phyloP scores from a whole-genome alignment of 37 sponge, comb jelly and placozoan genomes.

The Geodia barretti region DNA sequence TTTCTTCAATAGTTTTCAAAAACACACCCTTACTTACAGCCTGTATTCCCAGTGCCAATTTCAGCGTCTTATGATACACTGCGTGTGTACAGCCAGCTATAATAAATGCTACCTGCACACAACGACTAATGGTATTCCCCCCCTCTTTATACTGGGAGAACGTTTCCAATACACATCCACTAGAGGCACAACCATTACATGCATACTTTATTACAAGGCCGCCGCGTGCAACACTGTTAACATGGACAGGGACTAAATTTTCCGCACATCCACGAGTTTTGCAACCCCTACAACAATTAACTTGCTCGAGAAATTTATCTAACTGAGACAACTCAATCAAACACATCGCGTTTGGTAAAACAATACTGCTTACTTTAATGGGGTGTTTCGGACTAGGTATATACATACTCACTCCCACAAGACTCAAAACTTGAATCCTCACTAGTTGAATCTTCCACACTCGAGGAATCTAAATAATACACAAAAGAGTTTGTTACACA shows the following conservation, averaged over 20 bases:
- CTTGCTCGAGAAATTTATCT: not conserved
- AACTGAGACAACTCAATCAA: not conserved
- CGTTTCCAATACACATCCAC: not conserved
- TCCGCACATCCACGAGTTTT: not conserved
- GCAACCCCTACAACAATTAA: not conserved
- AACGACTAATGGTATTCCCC: not conserved
- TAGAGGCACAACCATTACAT: not conserved
- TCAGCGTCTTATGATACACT: not conserved
- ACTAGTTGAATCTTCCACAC: too few species aligned
- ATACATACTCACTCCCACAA: too few species aligned
- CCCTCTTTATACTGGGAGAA: not conserved
- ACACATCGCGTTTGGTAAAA: not conserved
- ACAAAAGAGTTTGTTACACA: too few species aligned
- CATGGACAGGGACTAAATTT: not conserved
- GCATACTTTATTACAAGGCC: not conserved
- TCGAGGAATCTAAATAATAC: too few species aligned
- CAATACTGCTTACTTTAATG: too few species aligned
- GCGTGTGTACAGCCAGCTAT: not conserved
- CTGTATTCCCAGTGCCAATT: constrained; percentile 5
- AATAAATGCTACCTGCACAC: not conserved
- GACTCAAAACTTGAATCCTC: too few species aligned
- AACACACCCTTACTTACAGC: not conserved
- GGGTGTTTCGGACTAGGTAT: too few species aligned
- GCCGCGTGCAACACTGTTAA: not conserved
- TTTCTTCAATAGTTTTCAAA: not conserved